Conservation (phyloP, 2,888 invertebrate genomes). For the Hoplodrina blanda region DNA sequence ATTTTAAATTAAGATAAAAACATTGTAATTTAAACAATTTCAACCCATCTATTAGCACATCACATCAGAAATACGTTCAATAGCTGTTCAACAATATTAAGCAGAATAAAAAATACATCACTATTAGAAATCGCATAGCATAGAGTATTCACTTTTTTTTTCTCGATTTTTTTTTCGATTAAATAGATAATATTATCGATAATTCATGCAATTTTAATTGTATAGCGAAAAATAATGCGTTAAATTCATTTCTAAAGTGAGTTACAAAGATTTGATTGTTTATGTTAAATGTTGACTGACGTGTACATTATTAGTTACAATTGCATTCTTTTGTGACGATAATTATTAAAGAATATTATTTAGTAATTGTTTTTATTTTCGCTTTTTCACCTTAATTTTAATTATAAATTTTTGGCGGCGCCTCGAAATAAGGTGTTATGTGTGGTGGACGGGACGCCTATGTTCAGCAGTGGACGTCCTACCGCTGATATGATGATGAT, state of each 20-base stretch:
- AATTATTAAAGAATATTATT: constrained; percentile 40
- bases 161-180: too few relatives aligned
- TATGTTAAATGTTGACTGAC: constrained; percentile 41
- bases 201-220: background rate
- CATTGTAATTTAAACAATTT: too few relatives aligned
- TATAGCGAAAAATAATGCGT: background rate
- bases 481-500: too few relatives aligned
- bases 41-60: background rate
- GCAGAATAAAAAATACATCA: background rate
- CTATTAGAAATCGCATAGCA: too few relatives aligned
- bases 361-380: constrained; percentile 19
- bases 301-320: constrained; percentile 49
- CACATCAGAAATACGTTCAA: background rate
- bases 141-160: too few relatives aligned
- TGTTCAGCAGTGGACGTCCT: too few relatives aligned
- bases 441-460: too few relatives aligned
- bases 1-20: too few relatives aligned
- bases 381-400: background rate
- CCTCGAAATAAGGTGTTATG: too few relatives aligned
- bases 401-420: background rate
- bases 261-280: constrained; percentile 26
- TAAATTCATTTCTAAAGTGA: background rate
- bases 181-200: background rate
- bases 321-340: constrained; percentile 48
- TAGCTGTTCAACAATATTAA: background rate